phyloP scores from a whole-genome alignment of 2,888 invertebrate species.

The Zaprionus obscuricornis region DNA sequence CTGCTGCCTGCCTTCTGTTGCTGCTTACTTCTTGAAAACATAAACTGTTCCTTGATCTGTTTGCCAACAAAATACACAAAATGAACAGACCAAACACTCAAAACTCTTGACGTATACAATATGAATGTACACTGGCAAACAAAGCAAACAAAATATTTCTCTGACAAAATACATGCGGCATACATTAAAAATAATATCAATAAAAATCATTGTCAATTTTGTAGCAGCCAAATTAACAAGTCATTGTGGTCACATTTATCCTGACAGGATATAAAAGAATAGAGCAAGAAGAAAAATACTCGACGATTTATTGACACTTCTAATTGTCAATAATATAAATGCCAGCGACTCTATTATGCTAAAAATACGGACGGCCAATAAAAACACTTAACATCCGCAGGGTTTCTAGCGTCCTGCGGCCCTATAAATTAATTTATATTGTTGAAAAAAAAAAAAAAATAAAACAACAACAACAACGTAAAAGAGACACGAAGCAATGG shows the following conservation, averaged over 20 bases:
- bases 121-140: no score
- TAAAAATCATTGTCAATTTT: conserved; percentile 51
- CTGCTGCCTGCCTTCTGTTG: no score
- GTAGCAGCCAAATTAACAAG: conserved; percentile 54
- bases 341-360: conserved; percentile 62
- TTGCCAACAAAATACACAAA: no score
- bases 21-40: no score
- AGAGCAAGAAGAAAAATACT: conserved; percentile 10
- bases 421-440: conserved; percentile 62
- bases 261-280: conserved; percentile 23
- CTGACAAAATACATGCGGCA: not conserved
- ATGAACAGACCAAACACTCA: conserved; percentile 7
- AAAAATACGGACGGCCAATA: conserved; percentile 56
- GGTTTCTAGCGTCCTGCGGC: conserved; percentile 29
- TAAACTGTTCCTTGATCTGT: no score
- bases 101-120: conserved; percentile 3
- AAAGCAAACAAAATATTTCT: not conserved
- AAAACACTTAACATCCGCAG: conserved; percentile 47
- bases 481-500: not conserved
- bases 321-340: conserved; percentile 67
- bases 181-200: conserved; percentile 24
- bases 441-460: conserved; percentile 15
- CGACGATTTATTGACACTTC: conserved; percentile 65
- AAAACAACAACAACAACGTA: not conserved
- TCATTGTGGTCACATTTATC: conserved; percentile 53